Base-by-base conservation (phyloP, 2,888 invertebrate species). In the Nudaria mundana region DNA sequence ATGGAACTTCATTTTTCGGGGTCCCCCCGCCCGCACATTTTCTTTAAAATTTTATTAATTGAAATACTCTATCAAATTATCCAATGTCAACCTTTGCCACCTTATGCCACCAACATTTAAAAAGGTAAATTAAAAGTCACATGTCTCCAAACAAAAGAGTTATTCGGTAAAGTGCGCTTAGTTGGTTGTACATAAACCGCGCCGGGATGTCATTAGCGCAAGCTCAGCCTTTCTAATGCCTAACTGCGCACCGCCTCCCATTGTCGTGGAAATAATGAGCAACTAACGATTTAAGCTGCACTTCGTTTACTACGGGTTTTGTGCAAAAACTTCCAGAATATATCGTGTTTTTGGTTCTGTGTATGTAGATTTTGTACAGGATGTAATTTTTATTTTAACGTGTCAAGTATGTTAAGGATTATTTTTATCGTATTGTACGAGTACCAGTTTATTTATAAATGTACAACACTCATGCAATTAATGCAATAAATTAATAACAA, bases 191-290 rank as follows among this genome's bases (percentile, higher is more conserved):
- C 66, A 62, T 62, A 66, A 71, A 67, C 67, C 72, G 63, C 70
- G 60, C 55, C 70, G 76, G 80, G 84, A 81, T 77, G 82, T 86
- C 86, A 86, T 87, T 87, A 87, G 82, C 73, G 83, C 78, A 73
- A 70, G 73, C 74, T 66, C 61, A 69, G 76, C 81, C 83, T 85
- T 85, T 86, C 86, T 87, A 87, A 85, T 85, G 83, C 83, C 83
- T 84, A 85, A 84, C 80, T 74, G 82, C 64, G 76, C 69, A 58
- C 78, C 79, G 79, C 81, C 79, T 67, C 68, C 81, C 74, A 84
- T 85, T 86, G 84, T 86, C 76, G 57, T 63, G 60, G 66, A 64
- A 73, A 76, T 85, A 86, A 86, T 84, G 85, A 86, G 81, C 77
- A 76, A 82, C 81, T 79, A 82, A 80, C 82, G 81, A 84, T 81